A percentile compares a stretch with the other conserved stretches of the same genome.
Conservation (phyloP, 2,797 vertebrate genomes). For the Gallirallus australis region DNA sequence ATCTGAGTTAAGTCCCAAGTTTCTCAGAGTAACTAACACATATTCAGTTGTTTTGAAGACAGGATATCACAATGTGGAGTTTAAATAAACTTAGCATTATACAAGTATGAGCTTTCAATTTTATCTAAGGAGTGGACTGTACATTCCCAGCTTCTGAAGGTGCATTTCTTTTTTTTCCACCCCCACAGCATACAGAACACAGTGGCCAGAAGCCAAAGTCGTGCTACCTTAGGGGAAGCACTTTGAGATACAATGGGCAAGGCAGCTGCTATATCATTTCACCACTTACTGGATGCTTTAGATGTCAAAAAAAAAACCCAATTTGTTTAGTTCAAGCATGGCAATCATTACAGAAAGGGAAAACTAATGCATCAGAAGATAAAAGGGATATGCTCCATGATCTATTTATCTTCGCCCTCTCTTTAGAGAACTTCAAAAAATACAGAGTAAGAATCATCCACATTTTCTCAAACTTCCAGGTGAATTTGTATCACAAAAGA, state of each 20-base stretch:
- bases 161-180: not conserved
- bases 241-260: not conserved
- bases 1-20: not conserved
- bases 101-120: not conserved
- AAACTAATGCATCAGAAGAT: not conserved
- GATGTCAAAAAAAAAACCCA: not conserved
- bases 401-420: not conserved
- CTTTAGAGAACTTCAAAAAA: not conserved
- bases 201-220: not conserved
- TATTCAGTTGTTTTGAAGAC: not conserved
- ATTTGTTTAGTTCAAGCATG: not conserved
- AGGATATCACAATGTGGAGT: not conserved
- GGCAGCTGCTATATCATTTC: not conserved
- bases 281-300: not conserved
- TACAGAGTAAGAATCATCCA: not conserved
- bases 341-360: not conserved
- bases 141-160: not conserved
- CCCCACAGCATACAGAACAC: not conserved
- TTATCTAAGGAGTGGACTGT: not conserved
- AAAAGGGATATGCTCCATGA: not conserved
- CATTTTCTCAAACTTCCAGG: not conserved
- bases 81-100: not conserved
- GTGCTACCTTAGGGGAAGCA: not conserved
- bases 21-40: not conserved
- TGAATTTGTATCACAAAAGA: not conserved